Evolutionary conservation across 2,113 vertebrate genomes (phyloP).

Genomic region (Sinocyclocheilus grahami): DNA sequence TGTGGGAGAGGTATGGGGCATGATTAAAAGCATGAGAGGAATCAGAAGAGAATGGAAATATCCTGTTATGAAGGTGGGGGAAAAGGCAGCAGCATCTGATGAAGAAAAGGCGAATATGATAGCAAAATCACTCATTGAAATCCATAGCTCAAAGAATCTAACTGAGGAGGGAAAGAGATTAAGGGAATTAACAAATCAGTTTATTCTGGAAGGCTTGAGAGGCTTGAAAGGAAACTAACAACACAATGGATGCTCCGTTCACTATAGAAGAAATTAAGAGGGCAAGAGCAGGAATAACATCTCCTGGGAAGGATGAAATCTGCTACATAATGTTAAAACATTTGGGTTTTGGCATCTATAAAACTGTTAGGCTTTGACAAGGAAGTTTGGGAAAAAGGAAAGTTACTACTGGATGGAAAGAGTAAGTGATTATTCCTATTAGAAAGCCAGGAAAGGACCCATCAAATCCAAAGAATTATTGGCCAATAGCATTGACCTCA

Average conservation of each 20-base stretch:
- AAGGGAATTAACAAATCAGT: not conserved
- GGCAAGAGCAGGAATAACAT: not conserved
- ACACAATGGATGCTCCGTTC: not conserved
- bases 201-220: not conserved
- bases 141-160: not conserved
- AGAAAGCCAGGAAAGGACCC: not conserved
- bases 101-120: not conserved
- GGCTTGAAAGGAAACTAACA: not conserved
- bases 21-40: too few relatives aligned
- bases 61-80: not conserved
- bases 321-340: not conserved
- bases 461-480: too few relatives aligned
- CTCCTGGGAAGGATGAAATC: constrained; percentile 8
- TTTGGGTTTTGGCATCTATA: not conserved
- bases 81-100: not conserved
- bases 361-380: not conserved
- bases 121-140: not conserved
- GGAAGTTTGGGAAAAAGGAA: not conserved
- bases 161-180: constrained; percentile 3
- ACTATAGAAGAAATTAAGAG: not conserved
- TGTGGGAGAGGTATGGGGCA: too few relatives aligned
- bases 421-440: too few relatives aligned
- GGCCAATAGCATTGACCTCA: too few relatives aligned
- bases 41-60: not conserved
- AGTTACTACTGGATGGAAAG: not conserved